phyloP scores from a whole-genome alignment of 1,140 invertebrate genomes.

The Vanessa tameamea region DNA sequence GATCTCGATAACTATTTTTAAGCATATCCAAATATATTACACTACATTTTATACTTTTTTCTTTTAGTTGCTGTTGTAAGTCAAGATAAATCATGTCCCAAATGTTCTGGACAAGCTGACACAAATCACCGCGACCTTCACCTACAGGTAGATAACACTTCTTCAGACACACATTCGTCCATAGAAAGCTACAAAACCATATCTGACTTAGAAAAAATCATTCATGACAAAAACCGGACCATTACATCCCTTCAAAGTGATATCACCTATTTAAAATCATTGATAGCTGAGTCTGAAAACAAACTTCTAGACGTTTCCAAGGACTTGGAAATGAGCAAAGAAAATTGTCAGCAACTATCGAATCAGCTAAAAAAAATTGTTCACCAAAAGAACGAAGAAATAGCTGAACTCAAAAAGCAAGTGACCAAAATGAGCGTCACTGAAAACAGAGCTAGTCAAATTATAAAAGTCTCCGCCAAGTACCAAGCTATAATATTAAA shows the following conservation, averaged over 20 bases:
- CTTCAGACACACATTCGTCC: constrained; percentile 61
- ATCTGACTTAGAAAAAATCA: constrained; percentile 69
- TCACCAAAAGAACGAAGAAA: constrained; percentile 73
- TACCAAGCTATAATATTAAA: constrained; percentile 75
- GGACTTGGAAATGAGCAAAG: constrained; percentile 65
- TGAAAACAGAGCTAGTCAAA: constrained; percentile 68
- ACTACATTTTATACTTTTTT: not conserved
- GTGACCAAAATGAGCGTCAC: constrained; percentile 67
- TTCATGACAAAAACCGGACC: constrained; percentile 66
- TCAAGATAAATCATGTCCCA: constrained; percentile 46
- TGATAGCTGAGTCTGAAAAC: constrained; percentile 68
- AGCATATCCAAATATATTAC: too few species aligned
- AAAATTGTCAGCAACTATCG: constrained; percentile 69
- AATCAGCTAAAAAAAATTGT: constrained; percentile 71
- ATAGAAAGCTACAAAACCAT: constrained; percentile 67
- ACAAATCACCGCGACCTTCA: constrained; percentile 48
- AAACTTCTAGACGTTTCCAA: constrained; percentile 64
- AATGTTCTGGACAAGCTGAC: constrained; percentile 36
- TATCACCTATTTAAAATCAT: constrained; percentile 61
- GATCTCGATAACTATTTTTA: too few species aligned
- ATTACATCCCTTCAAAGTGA: constrained; percentile 68
- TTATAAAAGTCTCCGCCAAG: constrained; percentile 72
- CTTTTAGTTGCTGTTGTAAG: constrained; percentile 50
- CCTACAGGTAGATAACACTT: constrained; percentile 64
- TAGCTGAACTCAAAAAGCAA: constrained; percentile 68